Percentiles rank a stretch among this genome's conserved stretches.
phyloP scores from a whole-genome alignment of 1,140 invertebrate genomes.

The Drosophila sulfurigaster region DNA sequence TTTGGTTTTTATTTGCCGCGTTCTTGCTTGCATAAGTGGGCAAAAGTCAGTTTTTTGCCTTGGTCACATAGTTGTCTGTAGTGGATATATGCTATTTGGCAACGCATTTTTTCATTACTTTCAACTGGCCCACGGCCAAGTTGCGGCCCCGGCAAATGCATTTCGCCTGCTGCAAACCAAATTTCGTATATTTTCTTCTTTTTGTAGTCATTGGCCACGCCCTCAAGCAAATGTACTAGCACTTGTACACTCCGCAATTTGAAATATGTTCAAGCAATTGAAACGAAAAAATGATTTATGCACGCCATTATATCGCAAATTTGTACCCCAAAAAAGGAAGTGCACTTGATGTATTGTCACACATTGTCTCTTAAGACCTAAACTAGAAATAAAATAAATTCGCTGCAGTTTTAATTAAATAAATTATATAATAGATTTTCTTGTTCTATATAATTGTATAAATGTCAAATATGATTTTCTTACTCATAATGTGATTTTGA shows the following conservation, averaged over 20 bases:
- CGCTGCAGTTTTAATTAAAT: neutral
- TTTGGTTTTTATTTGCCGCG: slow-evolving; percentile 78
- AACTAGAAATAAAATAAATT: slow-evolving; percentile 2
- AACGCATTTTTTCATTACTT: slow-evolving; percentile 82
- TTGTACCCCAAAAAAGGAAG: slow-evolving; percentile 56
- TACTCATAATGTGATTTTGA: no score
- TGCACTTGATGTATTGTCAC: slow-evolving; percentile 42
- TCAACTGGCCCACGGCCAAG: slow-evolving; percentile 72
- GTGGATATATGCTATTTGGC: slow-evolving; percentile 68
- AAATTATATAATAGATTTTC: neutral
- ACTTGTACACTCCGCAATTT: slow-evolving; percentile 43
- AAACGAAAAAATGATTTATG: slow-evolving; percentile 80
- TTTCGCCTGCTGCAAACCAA: slow-evolving; percentile 44
- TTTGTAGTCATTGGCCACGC: slow-evolving; percentile 61
- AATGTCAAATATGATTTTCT: no score
- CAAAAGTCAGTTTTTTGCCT: slow-evolving; percentile 69
- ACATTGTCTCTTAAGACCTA: slow-evolving; percentile 10
- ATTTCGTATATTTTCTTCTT: slow-evolving; percentile 47
- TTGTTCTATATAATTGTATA: neutral
- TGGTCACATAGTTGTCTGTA: slow-evolving; percentile 60
- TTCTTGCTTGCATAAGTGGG: slow-evolving; percentile 78
- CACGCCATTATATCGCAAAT: slow-evolving; percentile 75
- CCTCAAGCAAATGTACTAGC: slow-evolving; percentile 50
- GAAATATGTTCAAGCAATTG: slow-evolving; percentile 79
- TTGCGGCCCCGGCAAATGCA: slow-evolving; percentile 68